Conservation (phyloP, 2,797 vertebrate species). For the Glossophaga mutica region DNA sequence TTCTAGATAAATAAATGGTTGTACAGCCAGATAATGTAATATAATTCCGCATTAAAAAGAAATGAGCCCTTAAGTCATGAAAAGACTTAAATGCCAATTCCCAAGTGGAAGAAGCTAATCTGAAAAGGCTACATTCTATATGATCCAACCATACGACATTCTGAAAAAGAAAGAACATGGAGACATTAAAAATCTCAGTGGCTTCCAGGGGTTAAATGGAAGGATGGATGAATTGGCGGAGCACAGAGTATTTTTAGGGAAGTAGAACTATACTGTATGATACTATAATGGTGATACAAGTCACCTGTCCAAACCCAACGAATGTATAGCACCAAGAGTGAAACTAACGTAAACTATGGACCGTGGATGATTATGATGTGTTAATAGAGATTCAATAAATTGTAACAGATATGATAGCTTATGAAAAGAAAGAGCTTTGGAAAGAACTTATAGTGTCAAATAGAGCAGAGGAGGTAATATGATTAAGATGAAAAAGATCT, state of each 20-base stretch:
- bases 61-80: background rate
- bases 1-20: background rate
- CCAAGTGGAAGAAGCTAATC: background rate
- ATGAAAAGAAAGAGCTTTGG: background rate
- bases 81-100: background rate
- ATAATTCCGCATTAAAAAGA: background rate
- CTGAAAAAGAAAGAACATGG: background rate
- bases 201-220: background rate
- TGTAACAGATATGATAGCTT: background rate
- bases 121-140: background rate
- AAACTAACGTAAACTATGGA: background rate
- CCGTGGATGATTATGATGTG: background rate
- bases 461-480: background rate
- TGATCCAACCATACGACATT: background rate
- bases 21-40: background rate
- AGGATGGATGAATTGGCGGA: background rate
- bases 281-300: background rate
- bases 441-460: background rate
- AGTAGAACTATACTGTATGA: background rate
- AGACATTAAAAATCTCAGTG: background rate
- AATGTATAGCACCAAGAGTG: no score
- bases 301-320: no score
- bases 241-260: background rate
- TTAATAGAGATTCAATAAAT: background rate
- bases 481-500: background rate